Percentiles rank a stretch among this genome's conserved stretches.
phyloP scores from a whole-genome alignment of 2,888 invertebrate species.

The Cynaeus angustus region DNA sequence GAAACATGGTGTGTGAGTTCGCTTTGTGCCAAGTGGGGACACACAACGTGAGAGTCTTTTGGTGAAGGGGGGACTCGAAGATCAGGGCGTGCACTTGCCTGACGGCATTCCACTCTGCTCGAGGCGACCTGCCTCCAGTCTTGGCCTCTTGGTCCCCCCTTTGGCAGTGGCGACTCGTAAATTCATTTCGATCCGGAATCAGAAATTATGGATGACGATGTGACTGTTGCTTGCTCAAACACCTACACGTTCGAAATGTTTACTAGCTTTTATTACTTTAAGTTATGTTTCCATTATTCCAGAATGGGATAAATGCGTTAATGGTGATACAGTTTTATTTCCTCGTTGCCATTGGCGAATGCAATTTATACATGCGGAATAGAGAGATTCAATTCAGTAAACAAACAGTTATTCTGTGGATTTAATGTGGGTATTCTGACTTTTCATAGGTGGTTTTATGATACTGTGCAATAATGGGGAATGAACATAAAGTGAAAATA shows the following conservation, averaged over 20 bases:
- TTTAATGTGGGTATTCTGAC: background rate
- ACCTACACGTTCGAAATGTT: constrained; percentile 32
- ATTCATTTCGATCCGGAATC: constrained; percentile 21
- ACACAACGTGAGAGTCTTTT: constrained; percentile 33
- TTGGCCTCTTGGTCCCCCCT: constrained; percentile 51
- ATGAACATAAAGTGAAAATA: background rate
- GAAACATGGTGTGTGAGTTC: constrained; percentile 23
- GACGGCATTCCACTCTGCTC: constrained; percentile 72
- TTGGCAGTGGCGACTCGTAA: constrained; percentile 41
- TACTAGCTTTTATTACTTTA: constrained; percentile 25
- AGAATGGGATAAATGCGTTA: constrained; percentile 30
- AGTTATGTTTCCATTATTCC: constrained; percentile 43
- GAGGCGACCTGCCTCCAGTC: constrained; percentile 68
- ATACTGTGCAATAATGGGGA: background rate
- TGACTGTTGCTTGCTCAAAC: constrained; percentile 34
- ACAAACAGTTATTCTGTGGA: background rate
- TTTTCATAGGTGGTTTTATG: background rate
- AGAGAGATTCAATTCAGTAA: background rate
- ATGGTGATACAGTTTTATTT: constrained; percentile 22
- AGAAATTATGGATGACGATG: constrained; percentile 36
- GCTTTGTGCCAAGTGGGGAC: constrained; percentile 34
- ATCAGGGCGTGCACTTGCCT: constrained; percentile 70
- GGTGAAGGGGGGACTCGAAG: constrained; percentile 57
- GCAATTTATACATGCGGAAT: constrained; percentile 2
- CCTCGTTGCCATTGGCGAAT: constrained; percentile 18